Conservation (phyloP, 2,113 vertebrate genomes). For the Mus pahari region DNA sequence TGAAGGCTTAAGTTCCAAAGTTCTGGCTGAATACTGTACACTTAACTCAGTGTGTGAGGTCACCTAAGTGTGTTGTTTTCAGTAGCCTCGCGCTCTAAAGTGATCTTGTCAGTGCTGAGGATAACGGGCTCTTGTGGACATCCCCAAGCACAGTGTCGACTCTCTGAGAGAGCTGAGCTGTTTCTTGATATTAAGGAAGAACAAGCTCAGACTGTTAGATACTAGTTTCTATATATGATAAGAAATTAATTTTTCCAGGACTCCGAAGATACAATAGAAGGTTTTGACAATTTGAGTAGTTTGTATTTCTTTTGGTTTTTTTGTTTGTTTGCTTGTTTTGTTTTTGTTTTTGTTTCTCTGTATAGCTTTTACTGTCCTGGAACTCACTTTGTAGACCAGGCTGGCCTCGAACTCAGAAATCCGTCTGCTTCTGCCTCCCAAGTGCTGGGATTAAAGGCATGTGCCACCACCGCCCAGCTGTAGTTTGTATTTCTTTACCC, state of each 20-base stretch:
- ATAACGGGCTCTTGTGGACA: background rate
- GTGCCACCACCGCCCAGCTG: too few relatives aligned
- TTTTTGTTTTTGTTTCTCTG: too few relatives aligned
- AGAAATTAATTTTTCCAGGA: conserved; percentile 37
- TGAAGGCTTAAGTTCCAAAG: conserved; percentile 21
- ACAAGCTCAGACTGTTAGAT: conserved; percentile 46
- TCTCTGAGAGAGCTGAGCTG: background rate
- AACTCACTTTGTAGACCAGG: too few relatives aligned
- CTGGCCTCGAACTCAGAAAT: too few relatives aligned
- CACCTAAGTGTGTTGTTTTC: background rate
- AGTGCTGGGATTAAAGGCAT: too few relatives aligned
- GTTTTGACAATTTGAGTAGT: conserved; percentile 57
- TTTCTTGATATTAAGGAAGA: background rate
- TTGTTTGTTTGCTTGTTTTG: too few relatives aligned
- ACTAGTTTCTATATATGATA: background rate
- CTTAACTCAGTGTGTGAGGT: background rate
- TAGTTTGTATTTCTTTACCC: conserved; percentile 54
- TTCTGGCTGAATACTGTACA: background rate
- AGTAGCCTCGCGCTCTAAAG: background rate
- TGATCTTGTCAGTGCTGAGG: background rate
- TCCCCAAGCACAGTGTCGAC: background rate
- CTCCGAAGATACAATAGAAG: conserved; percentile 18
- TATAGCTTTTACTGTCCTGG: too few relatives aligned
- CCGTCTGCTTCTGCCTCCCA: too few relatives aligned
- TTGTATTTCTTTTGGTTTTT: conserved; percentile 61